These are phyloP conservation scores for Diachasma alloeum DNA, from an alignment of 1,140 invertebrate genomes.

Conservation along the genomic window DNA sequence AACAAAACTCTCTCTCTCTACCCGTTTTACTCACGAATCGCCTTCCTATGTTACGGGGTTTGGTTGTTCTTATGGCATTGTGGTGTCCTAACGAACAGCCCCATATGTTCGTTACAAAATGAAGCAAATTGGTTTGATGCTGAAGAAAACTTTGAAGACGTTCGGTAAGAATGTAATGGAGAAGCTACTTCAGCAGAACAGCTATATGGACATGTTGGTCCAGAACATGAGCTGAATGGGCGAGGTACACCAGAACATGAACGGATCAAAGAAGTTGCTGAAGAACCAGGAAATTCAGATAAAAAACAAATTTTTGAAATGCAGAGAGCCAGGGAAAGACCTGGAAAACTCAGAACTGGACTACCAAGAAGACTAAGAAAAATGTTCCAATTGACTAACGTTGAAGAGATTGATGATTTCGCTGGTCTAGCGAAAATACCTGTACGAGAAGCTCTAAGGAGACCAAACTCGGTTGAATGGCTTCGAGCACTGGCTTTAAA, in stretches of 20 bases:
- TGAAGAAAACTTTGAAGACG: constrained; percentile 25
- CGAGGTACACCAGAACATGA: too few species aligned
- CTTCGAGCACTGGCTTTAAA: not conserved
- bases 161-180: not conserved
- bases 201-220: too few species aligned
- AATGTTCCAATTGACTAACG: not conserved
- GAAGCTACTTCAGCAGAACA: not conserved
- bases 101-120: too few species aligned
- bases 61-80: too few species aligned
- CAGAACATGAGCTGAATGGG: not conserved
- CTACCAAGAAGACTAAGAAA: not conserved
- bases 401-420: not conserved
- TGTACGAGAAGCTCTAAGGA: not conserved
- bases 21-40: too few species aligned
- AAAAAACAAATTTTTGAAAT: not conserved
- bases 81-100: too few species aligned
- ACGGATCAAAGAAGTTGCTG: too few species aligned
- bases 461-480: not conserved
- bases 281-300: too few species aligned
- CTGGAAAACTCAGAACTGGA: not conserved
- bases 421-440: not conserved
- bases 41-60: too few species aligned
- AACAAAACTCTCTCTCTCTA: too few species aligned
- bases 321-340: not conserved
- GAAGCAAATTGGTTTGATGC: constrained; percentile 2